Base-by-base conservation (phyloP, 2,888 invertebrate species). In the Drosophila niveifrons region DNA sequence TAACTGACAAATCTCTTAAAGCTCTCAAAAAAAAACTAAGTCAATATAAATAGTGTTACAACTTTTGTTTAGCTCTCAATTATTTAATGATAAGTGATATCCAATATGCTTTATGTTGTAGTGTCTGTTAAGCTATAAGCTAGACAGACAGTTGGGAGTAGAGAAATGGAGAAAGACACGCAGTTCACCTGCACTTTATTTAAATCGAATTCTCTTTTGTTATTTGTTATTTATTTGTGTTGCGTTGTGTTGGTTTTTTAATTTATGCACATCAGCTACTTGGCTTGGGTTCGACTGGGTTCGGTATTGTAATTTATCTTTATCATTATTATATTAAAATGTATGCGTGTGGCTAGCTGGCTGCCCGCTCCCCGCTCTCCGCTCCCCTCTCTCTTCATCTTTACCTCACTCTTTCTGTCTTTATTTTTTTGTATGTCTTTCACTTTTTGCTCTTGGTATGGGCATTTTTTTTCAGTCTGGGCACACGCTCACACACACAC, bases 221-320 rank as follows among this genome's bases (percentile, higher is more conserved):
- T 41, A 39, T 50, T 62, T 31, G 17, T 61, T 34, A 57, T 58
- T 65, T 75, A 58, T 73, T 52, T 57, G 41, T 70, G 29, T 47
- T 48, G 59, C 34, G 36, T 51, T 23, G 23, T 18, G 28, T 47
- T 48, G 59, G 39, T 29, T 46, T 61, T 53, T 57, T 67, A 81
- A 79, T 81, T 80, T 78, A 79, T 79, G 78, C 79, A 61, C 15
- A 17, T 66, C 63, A 67, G 80, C 81, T 79, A 80, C 81, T 78
- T 67, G 78, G 71, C 67, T 73, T 80, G 48, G 50, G 17, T 57
- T 48, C 66, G 43, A 57, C 50, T 23, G 43, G 55, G 65, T 67
- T 70, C 65, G 63, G 63, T 71, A 71, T 78, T 81, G 71, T 88
- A 72, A 88, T 80, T 77, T 82, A 86, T 83, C 81, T 78, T 72